Percentiles rank a stretch among this genome's conserved stretches.
Evolutionary conservation across 35 echinoderm and acorn worm genomes (phyloP).

Genomic region (Ptychodera flava): DNA sequence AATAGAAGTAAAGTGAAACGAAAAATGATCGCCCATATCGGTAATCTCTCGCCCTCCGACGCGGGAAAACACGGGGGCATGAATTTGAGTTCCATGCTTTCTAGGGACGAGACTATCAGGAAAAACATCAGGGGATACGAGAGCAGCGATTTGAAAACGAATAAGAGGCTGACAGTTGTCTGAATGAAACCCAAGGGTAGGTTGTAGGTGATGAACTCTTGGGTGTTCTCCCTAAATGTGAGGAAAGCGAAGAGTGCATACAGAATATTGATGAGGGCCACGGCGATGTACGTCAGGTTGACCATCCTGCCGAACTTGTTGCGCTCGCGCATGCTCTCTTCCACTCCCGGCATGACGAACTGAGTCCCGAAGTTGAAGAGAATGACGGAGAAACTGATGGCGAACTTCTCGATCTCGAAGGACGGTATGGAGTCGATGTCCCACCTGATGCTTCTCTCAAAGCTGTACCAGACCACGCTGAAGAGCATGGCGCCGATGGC

Average conservation of each 20-base stretch:
- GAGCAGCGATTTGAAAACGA: slow-evolving; percentile 88
- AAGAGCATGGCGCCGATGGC: slow-evolving; percentile 72
- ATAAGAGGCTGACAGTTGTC: slow-evolving; percentile 68
- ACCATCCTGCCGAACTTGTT: slow-evolving; percentile 66
- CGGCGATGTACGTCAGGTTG: slow-evolving; percentile 69
- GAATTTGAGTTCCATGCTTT: slow-evolving; percentile 57
- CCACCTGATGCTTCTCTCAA: slow-evolving; percentile 71
- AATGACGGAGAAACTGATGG: slow-evolving; percentile 81
- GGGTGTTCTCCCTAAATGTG: slow-evolving; percentile 68
- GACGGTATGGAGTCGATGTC: slow-evolving; percentile 46
- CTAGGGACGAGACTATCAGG: slow-evolving; percentile 72
- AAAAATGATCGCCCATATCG: slow-evolving; percentile 79
- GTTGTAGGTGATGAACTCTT: slow-evolving; percentile 97
- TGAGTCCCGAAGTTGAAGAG: slow-evolving; percentile 92
- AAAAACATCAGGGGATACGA: slow-evolving; percentile 96
- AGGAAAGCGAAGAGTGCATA: slow-evolving; percentile 87
- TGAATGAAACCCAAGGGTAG: slow-evolving; percentile 76
- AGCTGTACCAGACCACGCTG: slow-evolving; percentile 90
- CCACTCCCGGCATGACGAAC: slow-evolving; percentile 92
- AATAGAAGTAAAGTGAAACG: slow-evolving; percentile 55
- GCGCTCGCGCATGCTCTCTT: slow-evolving; percentile 70
- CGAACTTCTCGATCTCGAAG: slow-evolving; percentile 58
- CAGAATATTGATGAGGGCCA: slow-evolving; percentile 58
- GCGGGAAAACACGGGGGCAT: slow-evolving; percentile 62
- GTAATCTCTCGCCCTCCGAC: slow-evolving; percentile 19